Evolutionary conservation across 1,140 invertebrate species (phyloP).

Genomic region (Neuroterus valhalla): DNA sequence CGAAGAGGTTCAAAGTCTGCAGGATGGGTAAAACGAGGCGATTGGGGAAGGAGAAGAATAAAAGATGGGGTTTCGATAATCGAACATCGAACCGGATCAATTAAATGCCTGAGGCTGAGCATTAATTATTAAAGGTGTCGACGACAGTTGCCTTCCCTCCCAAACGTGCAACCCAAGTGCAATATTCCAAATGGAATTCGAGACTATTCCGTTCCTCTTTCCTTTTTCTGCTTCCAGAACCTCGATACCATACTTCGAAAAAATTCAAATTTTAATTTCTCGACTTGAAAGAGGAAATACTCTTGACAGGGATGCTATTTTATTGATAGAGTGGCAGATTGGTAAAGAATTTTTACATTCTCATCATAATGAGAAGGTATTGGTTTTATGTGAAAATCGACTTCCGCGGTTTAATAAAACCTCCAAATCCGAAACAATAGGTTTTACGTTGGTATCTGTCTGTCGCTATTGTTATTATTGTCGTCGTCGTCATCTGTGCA

Average conservation of each 20-base stretch:
- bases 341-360: too few relatives aligned
- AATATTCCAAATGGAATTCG: neutral
- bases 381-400: too few relatives aligned
- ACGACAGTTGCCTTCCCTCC: neutral
- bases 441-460: too few relatives aligned
- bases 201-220: neutral
- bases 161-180: constrained; percentile 7
- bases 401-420: too few relatives aligned
- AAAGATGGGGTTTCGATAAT: constrained; percentile 22
- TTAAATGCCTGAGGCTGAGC: constrained; percentile 5
- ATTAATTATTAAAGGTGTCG: constrained; percentile 24
- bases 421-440: too few relatives aligned
- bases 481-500: too few relatives aligned
- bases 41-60: neutral
- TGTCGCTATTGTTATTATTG: too few relatives aligned
- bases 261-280: too few relatives aligned
- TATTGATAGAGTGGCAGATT: too few relatives aligned
- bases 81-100: constrained; percentile 24
- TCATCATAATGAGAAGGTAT: too few relatives aligned
- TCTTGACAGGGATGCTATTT: too few relatives aligned
- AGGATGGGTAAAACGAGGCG: neutral
- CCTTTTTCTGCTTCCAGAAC: neutral
- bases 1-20: constrained; percentile 17
- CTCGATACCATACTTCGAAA: neutral
- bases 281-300: too few relatives aligned